Evolutionary conservation across 2,113 vertebrate species (phyloP).

Genomic region (Pituophis catenifer): DNA sequence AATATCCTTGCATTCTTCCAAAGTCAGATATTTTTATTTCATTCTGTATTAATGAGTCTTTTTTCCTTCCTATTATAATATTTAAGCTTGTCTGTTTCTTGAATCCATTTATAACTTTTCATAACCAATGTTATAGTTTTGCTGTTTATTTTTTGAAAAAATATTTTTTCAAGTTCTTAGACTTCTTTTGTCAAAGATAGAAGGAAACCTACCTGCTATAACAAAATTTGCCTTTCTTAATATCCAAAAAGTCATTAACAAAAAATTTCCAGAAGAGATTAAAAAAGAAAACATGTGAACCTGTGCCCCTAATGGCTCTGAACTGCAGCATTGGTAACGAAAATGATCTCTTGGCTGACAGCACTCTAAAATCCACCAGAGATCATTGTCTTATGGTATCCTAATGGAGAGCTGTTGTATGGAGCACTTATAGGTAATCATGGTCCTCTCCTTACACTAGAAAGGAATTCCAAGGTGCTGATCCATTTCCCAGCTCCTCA

Average conservation of each 20-base stretch:
- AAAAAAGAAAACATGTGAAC: background rate
- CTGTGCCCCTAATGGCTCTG: background rate
- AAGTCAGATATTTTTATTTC: background rate
- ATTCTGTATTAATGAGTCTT: background rate
- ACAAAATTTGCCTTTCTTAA: background rate
- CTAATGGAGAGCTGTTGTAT: background rate
- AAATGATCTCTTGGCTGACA: background rate
- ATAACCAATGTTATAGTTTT: background rate
- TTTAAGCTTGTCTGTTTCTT: background rate
- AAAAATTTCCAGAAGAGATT: background rate
- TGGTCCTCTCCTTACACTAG: background rate
- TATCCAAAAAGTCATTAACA: background rate
- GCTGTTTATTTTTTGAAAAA: background rate
- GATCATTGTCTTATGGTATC: background rate
- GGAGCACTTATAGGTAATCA: background rate
- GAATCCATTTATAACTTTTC: background rate
- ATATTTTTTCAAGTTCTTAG: background rate
- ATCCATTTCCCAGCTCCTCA: background rate
- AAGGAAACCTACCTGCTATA: background rate
- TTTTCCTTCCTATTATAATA: background rate
- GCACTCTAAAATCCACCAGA: background rate
- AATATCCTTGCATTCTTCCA: background rate
- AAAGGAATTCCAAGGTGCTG: background rate
- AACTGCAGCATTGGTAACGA: background rate
- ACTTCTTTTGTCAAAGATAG: background rate